phyloP scores from a whole-genome alignment of 1,140 invertebrate genomes.

The Venustaconcha ellipsiformis region DNA sequence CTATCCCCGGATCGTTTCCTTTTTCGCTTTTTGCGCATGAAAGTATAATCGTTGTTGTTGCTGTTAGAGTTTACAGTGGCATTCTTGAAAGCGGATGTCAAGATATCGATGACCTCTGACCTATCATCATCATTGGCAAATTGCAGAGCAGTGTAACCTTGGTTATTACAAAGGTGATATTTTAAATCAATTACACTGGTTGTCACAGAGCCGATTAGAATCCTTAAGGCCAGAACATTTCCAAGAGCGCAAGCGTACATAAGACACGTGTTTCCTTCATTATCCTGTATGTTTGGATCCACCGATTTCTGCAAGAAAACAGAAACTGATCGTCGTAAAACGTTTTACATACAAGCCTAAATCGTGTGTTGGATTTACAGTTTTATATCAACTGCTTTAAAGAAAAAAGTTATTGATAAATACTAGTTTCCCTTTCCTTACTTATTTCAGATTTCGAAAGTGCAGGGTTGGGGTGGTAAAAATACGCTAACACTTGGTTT shows the following conservation, averaged over 20 bases:
- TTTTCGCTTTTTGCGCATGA: no score
- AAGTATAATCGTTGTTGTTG: not conserved
- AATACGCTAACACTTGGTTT: no score
- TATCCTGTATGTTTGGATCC: constrained; percentile 34
- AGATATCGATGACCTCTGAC: constrained; percentile 14
- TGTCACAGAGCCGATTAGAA: constrained; percentile 17
- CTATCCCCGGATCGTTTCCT: no score
- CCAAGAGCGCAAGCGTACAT: constrained; percentile 34
- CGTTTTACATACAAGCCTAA: no score
- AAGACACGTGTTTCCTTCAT: constrained; percentile 50
- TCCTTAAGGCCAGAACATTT: not conserved
- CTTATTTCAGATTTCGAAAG: no score
- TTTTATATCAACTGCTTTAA: no score
- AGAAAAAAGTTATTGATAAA: no score
- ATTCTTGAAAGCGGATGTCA: not conserved
- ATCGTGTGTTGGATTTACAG: no score
- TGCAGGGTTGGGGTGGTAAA: no score
- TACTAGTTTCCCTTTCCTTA: no score
- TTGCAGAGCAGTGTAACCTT: constrained; percentile 42
- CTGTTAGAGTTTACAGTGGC: not conserved
- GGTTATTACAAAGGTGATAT: constrained; percentile 34
- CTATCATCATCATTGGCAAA: constrained; percentile 12
- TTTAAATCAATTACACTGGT: constrained; percentile 28
- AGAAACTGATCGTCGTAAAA: no score
- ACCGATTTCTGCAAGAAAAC: constrained; percentile 33